phyloP scores from a whole-genome alignment of 2,888 invertebrate genomes.

The Steinernema carpocapsae region DNA sequence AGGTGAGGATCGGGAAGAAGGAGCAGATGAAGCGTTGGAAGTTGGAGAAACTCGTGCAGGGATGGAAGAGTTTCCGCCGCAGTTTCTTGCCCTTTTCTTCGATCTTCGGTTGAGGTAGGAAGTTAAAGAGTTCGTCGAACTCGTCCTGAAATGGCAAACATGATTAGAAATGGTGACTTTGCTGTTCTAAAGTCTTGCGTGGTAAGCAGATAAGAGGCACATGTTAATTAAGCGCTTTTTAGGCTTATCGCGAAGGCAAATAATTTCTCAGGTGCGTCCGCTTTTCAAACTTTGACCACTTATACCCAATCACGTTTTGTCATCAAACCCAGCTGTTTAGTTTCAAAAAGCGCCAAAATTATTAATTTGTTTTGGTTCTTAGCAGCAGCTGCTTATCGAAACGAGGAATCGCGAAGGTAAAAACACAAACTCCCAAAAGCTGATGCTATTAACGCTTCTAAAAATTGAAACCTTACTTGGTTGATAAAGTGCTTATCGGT shows the following conservation, averaged over 20 bases:
- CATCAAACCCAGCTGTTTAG: too few species aligned
- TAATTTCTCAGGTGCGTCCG: too few species aligned
- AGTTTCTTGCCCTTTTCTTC: conserved; percentile 15
- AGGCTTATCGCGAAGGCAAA: too few species aligned
- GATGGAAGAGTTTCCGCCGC: conserved; percentile 23
- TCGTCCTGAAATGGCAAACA: conserved; percentile 21
- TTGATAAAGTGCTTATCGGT: conserved; percentile 23
- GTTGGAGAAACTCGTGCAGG: conserved; percentile 21
- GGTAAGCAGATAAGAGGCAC: too few species aligned
- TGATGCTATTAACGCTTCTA: neutral
- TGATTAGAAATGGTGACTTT: too few species aligned
- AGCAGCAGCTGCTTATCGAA: neutral
- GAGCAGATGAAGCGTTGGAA: conserved; percentile 46
- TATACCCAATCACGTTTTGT: too few species aligned
- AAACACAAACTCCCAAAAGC: neutral
- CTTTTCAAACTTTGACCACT: too few species aligned
- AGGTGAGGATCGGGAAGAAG: conserved; percentile 67
- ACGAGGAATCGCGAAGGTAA: too few species aligned
- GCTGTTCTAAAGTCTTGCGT: too few species aligned
- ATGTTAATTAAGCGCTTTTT: too few species aligned
- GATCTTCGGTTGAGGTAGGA: conserved; percentile 5
- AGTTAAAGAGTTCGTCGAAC: conserved; percentile 16
- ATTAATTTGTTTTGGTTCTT: neutral
- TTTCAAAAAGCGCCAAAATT: neutral
- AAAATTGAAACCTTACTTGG: neutral